phyloP scores from a whole-genome alignment of 1,140 invertebrate genomes.

The Trypoxylus dichotomus region DNA sequence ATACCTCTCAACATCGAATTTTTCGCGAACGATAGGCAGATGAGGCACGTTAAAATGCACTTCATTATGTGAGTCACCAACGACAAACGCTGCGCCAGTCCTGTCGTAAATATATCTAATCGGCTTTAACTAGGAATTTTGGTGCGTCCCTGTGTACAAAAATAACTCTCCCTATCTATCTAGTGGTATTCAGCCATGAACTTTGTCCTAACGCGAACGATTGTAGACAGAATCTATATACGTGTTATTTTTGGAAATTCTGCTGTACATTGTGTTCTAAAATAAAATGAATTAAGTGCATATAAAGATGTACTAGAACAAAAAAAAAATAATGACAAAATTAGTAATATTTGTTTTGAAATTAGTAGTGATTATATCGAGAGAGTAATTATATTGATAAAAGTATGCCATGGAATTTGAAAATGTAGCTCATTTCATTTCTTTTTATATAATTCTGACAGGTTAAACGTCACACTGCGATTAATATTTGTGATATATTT shows the following conservation, averaged over 20 bases:
- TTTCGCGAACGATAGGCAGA: neutral
- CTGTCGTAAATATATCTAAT: conserved; percentile 13
- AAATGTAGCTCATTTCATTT: no score
- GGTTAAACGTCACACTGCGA: no score
- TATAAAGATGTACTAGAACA: no score
- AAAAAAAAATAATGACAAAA: no score
- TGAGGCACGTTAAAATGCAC: conserved; percentile 5
- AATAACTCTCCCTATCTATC: conserved; percentile 8
- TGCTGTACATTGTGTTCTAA: no score
- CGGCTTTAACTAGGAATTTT: conserved; percentile 8
- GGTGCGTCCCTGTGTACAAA: neutral
- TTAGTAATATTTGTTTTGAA: no score
- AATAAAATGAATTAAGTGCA: no score
- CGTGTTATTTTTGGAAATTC: neutral
- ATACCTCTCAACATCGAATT: neutral
- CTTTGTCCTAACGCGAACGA: neutral
- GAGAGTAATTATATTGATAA: no score
- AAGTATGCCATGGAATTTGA: no score
- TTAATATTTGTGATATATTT: no score
- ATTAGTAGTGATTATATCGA: no score
- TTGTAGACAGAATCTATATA: neutral
- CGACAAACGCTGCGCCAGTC: neutral
- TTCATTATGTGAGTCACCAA: conserved; percentile 8
- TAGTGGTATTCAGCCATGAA: neutral
- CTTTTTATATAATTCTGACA: no score